A percentile compares a stretch with the other conserved stretches of the same genome.
These are phyloP conservation scores for Cyphomyrus plagiostoma DNA, from an alignment of 2,113 vertebrate genomes.

Conservation along the genomic window DNA sequence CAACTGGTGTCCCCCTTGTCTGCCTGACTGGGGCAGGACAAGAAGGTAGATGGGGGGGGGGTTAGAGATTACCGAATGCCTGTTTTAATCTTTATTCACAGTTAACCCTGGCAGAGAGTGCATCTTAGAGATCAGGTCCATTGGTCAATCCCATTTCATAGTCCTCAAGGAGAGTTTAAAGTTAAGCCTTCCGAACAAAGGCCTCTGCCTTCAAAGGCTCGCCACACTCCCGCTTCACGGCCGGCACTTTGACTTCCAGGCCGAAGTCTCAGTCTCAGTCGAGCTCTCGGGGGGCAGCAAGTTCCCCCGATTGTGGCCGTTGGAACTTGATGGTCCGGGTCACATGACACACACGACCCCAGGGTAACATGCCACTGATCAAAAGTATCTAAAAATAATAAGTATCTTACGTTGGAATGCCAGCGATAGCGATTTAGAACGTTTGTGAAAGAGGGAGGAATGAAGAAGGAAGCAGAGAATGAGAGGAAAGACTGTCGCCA, in stretches of 20 bases:
- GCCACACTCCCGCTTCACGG: conserved; percentile 19
- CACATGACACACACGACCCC: neutral
- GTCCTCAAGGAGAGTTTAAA: conserved; percentile 69
- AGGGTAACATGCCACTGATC: neutral
- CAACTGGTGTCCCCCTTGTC: conserved; percentile 59
- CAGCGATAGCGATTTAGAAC: neutral
- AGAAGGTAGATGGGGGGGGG: conserved; percentile 45
- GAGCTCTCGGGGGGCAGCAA: neutral
- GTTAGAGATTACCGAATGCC: conserved; percentile 32
- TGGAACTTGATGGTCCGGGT: neutral
- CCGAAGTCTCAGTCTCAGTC: neutral
- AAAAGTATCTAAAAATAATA: neutral
- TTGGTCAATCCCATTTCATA: conserved; percentile 69
- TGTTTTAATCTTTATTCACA: conserved; percentile 69
- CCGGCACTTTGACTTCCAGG: neutral
- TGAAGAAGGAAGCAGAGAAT: conserved; percentile 25
- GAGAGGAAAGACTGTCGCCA: neutral
- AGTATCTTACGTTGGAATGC: neutral
- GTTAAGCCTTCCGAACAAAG: conserved; percentile 64
- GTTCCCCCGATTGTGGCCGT: neutral
- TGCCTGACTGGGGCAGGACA: conserved; percentile 41
- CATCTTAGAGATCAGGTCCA: conserved; percentile 66
- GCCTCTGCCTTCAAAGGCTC: conserved; percentile 66
- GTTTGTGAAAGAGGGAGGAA: neutral
- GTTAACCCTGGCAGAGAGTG: conserved; percentile 64